Evolutionary conservation across 2,797 vertebrate species (phyloP).

Genomic region (Rhynchonycteris naso): DNA sequence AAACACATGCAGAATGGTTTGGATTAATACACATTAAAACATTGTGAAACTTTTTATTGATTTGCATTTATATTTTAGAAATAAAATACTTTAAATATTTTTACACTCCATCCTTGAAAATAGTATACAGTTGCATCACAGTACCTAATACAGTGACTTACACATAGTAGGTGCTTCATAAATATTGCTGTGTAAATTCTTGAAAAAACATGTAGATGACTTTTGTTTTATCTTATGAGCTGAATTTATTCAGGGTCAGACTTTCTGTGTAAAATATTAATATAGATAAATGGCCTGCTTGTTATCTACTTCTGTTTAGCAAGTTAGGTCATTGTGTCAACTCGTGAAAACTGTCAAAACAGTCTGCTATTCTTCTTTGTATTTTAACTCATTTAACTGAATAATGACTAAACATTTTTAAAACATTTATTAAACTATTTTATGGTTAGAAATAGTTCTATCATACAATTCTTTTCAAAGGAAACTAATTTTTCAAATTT

Average conservation of each 20-base stretch:
- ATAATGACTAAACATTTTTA: neutral
- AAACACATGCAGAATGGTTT: neutral
- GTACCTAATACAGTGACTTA: neutral
- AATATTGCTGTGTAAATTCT: neutral
- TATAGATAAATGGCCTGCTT: neutral
- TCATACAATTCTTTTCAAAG: neutral
- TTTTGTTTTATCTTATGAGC: neutral
- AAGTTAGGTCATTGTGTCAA: neutral
- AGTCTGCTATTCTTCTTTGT: neutral
- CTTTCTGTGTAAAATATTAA: neutral
- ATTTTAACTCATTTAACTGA: neutral
- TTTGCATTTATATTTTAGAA: neutral
- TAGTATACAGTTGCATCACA: neutral
- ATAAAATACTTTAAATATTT: constrained; percentile 3
- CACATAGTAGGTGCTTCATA: neutral
- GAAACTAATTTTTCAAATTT: neutral
- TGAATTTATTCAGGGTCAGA: neutral
- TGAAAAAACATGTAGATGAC: neutral
- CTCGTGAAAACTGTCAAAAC: neutral
- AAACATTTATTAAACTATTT: neutral
- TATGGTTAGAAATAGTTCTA: neutral
- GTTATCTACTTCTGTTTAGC: neutral
- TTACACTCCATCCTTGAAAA: neutral
- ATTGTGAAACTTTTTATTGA: neutral
- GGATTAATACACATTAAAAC: neutral